Conservation (phyloP, 30 jellyfish, hydroid and myxozoan genomes). For the Sanderia malayensis region DNA sequence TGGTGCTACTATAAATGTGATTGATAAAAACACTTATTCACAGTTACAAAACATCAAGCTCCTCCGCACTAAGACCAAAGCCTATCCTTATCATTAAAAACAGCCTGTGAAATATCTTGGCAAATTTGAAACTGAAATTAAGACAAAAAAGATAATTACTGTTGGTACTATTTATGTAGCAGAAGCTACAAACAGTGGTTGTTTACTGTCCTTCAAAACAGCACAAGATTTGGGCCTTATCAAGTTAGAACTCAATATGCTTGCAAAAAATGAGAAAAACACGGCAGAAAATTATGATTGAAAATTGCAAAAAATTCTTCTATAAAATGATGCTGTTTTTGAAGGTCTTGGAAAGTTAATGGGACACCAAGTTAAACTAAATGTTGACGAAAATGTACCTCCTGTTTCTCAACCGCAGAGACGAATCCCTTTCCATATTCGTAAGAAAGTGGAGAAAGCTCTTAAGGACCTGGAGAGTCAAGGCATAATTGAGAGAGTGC, state of each 20-base stretch:
- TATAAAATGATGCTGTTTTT: not conserved
- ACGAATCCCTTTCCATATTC: conserved; percentile 30
- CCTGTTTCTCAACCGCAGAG: conserved; percentile 24
- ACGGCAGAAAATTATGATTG: not conserved
- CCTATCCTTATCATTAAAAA: not conserved
- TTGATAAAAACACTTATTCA: conserved; percentile 10
- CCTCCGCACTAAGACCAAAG: conserved; percentile 3
- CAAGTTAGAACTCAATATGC: not conserved
- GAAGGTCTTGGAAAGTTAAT: conserved; percentile 35
- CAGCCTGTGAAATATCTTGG: conserved; percentile 17
- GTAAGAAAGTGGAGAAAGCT: conserved; percentile 22
- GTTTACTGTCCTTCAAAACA: conserved; percentile 6
- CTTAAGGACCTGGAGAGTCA: conserved; percentile 1
- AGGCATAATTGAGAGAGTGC: conserved; percentile 24
- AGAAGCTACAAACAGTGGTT: conserved; percentile 5
- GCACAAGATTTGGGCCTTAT: conserved; percentile 6
- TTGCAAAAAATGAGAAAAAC: not conserved
- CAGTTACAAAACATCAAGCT: not conserved
- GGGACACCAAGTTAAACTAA: not conserved
- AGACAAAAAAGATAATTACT: not conserved
- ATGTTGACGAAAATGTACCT: conserved; percentile 11
- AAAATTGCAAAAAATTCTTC: not conserved
- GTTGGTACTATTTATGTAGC: conserved; percentile 6
- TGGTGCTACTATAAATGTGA: conserved; percentile 22
- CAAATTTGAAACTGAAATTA: conserved; percentile 17